Evolutionary conservation across 1,140 invertebrate species (phyloP), one percentile per base, ranked within the genome.

Genomic region (Dreissena polymorpha): DNA sequence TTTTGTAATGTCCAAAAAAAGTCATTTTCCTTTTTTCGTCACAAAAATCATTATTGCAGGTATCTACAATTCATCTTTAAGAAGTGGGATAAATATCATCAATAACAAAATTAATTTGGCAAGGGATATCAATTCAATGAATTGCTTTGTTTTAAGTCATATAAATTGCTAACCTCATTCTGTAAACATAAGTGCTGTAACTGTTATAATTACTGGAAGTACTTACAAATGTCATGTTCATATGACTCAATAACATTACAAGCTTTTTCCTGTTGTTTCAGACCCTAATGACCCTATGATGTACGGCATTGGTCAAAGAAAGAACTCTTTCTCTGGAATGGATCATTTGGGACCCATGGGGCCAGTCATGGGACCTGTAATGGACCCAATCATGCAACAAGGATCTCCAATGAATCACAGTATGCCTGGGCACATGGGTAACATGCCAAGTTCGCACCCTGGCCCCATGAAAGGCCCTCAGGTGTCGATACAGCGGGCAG

Each of bases 241-340:
- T 39, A 5, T 39, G 8, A 39, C 39, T 39, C 39, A 39, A 8
- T 39, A 8, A 39, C 39, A 8, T 39, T 5, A 60, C 16, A 60
- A 60, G 16, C 57, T 60, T n/a, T 23, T 10, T 60, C 10, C 3
- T 60, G 16, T 60, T 60, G 21, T 60, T 53, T 82, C 87, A 64
- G 86, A 85, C 70, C 74, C 89, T 68, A 87, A 87, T 86, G 87
- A 87, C 25, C 79, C 86, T 10, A 57, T 88, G 83, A 75, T 89
- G 27, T 89, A 87, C 57, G 90, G 88, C 49, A 88, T 89, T 13
- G 88, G 80, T 72, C 74, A 84, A 63, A 63, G 77, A 67, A 86
- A 81, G 60, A 68, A 68, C 53, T 88, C 69, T 85, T 55, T 96
- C 95, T 93, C 95, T 95, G 0, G 94, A 95, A 50, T 96, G 95